Conservation (phyloP, 2,113 vertebrate species). For the Pantherophis guttatus region DNA sequence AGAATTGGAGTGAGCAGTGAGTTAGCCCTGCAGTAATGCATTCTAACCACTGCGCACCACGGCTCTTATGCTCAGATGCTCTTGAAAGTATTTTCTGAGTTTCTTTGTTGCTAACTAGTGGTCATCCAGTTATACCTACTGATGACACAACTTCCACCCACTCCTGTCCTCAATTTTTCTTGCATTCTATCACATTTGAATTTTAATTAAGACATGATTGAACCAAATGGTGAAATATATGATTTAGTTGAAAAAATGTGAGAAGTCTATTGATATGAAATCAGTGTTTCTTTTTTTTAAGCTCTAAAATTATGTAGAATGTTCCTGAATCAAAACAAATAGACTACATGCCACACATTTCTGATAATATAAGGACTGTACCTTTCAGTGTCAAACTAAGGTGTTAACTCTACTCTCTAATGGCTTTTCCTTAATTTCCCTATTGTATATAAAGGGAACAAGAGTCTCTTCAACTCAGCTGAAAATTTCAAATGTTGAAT, state of each 20-base stretch:
- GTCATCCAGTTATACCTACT: background rate
- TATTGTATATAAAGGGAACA: background rate
- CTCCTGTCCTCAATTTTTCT: background rate
- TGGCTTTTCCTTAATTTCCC: background rate
- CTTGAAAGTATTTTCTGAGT: background rate
- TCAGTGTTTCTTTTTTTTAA: background rate
- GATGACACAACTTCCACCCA: background rate
- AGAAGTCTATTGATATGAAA: background rate
- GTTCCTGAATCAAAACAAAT: background rate
- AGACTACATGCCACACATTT: background rate
- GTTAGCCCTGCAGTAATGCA: no score
- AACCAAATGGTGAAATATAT: background rate
- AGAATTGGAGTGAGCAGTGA: no score
- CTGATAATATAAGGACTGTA: background rate
- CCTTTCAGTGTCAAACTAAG: background rate
- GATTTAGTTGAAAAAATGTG: background rate
- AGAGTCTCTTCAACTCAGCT: slow-evolving; percentile 1
- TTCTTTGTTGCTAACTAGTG: background rate
- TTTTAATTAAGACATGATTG: background rate
- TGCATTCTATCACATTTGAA: background rate
- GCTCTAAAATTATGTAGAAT: background rate
- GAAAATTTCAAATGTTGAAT: background rate
- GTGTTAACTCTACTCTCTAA: background rate
- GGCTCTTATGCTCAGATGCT: no score
- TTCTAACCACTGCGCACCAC: no score